Conservation (phyloP, 2,888 invertebrate species). For the Trilocha varians region DNA sequence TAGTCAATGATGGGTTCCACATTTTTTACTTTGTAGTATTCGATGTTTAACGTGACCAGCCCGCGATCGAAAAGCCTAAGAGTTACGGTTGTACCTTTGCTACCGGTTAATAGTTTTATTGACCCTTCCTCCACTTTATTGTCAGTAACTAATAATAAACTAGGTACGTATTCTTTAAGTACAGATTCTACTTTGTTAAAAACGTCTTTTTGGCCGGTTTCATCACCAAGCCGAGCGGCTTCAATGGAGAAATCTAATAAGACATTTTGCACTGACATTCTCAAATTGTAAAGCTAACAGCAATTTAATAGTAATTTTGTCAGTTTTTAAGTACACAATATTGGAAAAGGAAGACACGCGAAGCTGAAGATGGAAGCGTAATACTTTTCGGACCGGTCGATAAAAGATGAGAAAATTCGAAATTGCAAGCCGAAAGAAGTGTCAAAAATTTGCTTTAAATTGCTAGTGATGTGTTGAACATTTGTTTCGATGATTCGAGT, state of each 20-base stretch:
- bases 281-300: too few relatives aligned
- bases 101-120: slow-evolving; percentile 80
- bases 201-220: slow-evolving; percentile 76
- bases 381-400: too few relatives aligned
- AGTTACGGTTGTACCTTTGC: slow-evolving; percentile 79
- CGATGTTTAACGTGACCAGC: slow-evolving; percentile 85
- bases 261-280: slow-evolving; percentile 86
- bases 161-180: slow-evolving; percentile 80
- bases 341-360: too few relatives aligned
- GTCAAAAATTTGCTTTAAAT: too few relatives aligned
- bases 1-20: slow-evolving; percentile 81
- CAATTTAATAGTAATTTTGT: too few relatives aligned
- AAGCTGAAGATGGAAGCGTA: too few relatives aligned
- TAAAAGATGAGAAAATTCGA: too few relatives aligned
- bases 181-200: slow-evolving; percentile 79
- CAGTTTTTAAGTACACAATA: too few relatives aligned
- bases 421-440: too few relatives aligned
- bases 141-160: slow-evolving; percentile 79
- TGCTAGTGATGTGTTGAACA: too few relatives aligned
- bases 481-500: too few relatives aligned
- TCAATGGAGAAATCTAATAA: slow-evolving; percentile 86
- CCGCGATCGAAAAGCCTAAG: slow-evolving; percentile 83
- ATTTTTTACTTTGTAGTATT: slow-evolving; percentile 84
- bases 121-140: slow-evolving; percentile 80
- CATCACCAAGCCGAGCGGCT: slow-evolving; percentile 77